These are phyloP conservation scores for Dicrurus megarhynchus DNA, from an alignment of 2,113 vertebrate genomes.

Conservation along the genomic window DNA sequence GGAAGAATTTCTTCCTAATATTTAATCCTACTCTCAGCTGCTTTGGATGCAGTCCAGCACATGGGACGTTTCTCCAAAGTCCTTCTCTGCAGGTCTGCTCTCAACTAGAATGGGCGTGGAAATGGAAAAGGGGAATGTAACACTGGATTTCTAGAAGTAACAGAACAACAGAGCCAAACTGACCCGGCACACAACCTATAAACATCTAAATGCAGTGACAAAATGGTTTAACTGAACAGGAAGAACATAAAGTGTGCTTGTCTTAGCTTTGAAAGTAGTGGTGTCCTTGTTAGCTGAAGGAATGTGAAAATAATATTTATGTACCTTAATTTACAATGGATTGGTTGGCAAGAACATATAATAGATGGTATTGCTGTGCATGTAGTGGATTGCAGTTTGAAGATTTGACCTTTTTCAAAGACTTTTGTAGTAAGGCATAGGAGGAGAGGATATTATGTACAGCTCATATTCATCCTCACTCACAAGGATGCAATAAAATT, in stretches of 20 bases:
- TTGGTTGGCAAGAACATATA: not conserved
- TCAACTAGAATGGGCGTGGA: not conserved
- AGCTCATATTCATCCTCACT: not conserved
- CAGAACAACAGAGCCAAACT: not conserved
- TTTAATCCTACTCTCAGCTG: not conserved
- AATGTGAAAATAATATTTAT: not conserved
- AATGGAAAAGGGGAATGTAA: not conserved
- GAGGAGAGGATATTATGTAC: not conserved
- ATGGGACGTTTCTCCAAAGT: rapidly evolving
- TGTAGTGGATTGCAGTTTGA: not conserved
- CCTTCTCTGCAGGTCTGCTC: not conserved
- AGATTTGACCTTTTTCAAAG: not conserved
- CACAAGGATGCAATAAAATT: not conserved
- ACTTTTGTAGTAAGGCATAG: not conserved
- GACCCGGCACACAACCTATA: not conserved
- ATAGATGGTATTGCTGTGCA: not conserved
- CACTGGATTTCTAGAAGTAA: not conserved
- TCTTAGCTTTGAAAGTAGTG: not conserved
- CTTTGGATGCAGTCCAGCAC: not conserved
- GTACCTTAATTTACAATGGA: not conserved
- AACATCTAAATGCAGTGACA: not conserved
- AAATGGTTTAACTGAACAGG: not conserved
- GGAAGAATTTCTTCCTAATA: not conserved
- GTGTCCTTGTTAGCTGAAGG: not conserved
- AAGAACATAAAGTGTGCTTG: not conserved